These are phyloP conservation scores for Pseudorhiza aurosa DNA, from an alignment of 30 jellyfish, hydroid and myxozoan genomes.

Conservation along the genomic window DNA sequence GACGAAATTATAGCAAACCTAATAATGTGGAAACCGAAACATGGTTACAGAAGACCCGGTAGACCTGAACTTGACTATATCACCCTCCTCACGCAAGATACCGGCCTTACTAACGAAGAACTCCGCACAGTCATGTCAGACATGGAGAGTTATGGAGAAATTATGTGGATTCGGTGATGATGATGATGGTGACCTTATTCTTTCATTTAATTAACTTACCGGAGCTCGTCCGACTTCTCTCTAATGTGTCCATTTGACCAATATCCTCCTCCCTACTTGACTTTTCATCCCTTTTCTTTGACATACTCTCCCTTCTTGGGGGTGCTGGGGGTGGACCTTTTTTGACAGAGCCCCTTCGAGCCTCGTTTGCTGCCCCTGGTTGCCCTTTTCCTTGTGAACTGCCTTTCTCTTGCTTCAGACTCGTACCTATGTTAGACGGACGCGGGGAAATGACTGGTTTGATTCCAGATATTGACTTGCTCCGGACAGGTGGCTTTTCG, in stretches of 20 bases:
- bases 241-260: constrained; percentile 8
- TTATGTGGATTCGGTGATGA: background rate
- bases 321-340: constrained; percentile 95
- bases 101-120: no score
- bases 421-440: constrained; percentile 46
- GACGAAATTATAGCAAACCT: no score
- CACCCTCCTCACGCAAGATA: no score
- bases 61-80: no score
- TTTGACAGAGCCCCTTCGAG: constrained; percentile 42
- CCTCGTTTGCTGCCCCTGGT: background rate
- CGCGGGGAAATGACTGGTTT: constrained; percentile 70
- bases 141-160: no score
- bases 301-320: constrained; percentile 83
- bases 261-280: background rate
- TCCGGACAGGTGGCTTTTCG: constrained; percentile 30
- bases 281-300: constrained; percentile 16
- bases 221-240: constrained; percentile 60
- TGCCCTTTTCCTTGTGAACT: background rate
- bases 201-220: constrained; percentile 11
- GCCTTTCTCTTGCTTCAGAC: background rate
- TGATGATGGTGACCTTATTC: background rate
- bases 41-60: no score
- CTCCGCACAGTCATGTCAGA: no score
- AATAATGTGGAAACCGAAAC: no score
- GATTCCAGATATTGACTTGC: constrained; percentile 34